Evolutionary conservation across 1,140 invertebrate genomes (phyloP).

Genomic region (Bemisia tabaci): DNA sequence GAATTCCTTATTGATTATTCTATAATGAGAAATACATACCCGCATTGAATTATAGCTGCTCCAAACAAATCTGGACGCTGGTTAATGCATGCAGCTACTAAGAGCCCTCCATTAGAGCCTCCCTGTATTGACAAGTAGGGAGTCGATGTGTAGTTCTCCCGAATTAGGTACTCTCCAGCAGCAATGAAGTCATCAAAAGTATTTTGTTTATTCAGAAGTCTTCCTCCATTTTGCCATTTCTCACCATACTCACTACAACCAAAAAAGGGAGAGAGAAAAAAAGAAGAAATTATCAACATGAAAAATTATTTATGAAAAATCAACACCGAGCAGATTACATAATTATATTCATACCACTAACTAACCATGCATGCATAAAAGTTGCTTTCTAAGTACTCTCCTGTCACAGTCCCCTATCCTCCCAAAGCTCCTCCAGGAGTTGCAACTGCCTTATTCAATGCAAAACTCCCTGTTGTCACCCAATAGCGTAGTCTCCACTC

Average conservation of each 20-base stretch:
- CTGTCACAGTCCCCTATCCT: no score
- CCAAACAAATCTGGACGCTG: slow-evolving; percentile 92
- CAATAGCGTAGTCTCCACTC: no score
- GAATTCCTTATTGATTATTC: no score
- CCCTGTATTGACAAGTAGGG: slow-evolving; percentile 78
- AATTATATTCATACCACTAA: neutral
- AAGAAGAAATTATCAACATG: slow-evolving; percentile 13
- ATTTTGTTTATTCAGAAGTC: slow-evolving; percentile 90
- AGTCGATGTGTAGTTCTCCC: slow-evolving; percentile 62
- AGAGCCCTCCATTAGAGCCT: slow-evolving; percentile 89
- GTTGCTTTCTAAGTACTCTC: no score
- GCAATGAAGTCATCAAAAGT: slow-evolving; percentile 92
- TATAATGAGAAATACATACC: no score
- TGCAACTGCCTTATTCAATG: no score
- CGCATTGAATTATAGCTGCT: slow-evolving; percentile 79
- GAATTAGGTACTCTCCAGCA: slow-evolving; percentile 81
- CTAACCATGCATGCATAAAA: no score
- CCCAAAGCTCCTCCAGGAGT: no score
- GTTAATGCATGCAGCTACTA: slow-evolving; percentile 85
- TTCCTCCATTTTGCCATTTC: slow-evolving; percentile 89
- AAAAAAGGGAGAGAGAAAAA: slow-evolving; percentile 7
- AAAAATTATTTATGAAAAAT: slow-evolving; percentile 16
- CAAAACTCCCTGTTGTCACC: no score
- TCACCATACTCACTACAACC: slow-evolving; percentile 85
- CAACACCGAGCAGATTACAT: neutral